phyloP scores from a whole-genome alignment of 2,113 vertebrate genomes.

The Thinocorus orbignyianus region DNA sequence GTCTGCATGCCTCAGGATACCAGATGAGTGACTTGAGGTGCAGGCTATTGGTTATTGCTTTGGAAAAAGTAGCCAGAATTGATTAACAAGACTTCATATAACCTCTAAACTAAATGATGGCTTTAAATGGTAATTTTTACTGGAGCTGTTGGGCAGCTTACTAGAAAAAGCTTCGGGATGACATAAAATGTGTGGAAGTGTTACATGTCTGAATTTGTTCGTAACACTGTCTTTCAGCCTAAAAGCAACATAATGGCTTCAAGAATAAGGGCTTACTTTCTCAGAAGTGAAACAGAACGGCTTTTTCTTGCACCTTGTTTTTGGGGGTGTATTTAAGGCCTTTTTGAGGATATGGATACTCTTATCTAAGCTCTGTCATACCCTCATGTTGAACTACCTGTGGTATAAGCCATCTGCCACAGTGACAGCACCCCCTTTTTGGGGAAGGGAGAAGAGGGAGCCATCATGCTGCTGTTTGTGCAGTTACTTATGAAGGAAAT shows the following conservation, averaged over 20 bases:
- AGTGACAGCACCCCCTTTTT: neutral
- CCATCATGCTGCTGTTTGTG: neutral
- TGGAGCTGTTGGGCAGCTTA: neutral
- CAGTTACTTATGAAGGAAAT: neutral
- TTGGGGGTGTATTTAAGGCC: neutral
- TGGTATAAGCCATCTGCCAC: neutral
- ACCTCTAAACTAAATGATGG: conserved; percentile 26
- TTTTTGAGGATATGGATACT: neutral
- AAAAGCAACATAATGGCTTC: neutral
- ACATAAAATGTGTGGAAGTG: neutral
- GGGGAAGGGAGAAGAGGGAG: too few species aligned
- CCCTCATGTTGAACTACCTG: neutral
- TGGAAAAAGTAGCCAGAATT: neutral
- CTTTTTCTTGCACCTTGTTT: neutral
- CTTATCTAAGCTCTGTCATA: neutral
- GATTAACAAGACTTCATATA: conserved; percentile 29
- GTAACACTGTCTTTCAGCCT: neutral
- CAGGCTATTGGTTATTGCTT: conserved; percentile 27
- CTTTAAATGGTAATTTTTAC: conserved; percentile 35
- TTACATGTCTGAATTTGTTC: neutral
- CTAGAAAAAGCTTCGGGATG: neutral
- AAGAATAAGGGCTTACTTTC: neutral
- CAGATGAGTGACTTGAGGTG: neutral
- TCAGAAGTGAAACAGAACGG: neutral
- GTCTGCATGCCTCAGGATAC: neutral